Base-by-base conservation (phyloP, 1,140 invertebrate species). In the Cyrtorhinus lividipennis region DNA sequence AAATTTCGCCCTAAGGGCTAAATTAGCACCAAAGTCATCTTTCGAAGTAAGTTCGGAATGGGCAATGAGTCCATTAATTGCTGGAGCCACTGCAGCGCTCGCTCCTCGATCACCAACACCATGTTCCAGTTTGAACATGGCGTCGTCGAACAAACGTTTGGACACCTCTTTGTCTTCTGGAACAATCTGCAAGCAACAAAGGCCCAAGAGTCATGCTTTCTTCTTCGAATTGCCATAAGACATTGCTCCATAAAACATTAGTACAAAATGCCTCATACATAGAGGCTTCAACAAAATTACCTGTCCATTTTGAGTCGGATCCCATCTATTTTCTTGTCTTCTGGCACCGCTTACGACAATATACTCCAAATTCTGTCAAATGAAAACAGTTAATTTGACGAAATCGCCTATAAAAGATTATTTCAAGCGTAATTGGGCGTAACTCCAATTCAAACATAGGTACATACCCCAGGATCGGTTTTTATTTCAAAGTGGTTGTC, bases 401-500 rank as follows among this genome's bases (percentile, higher is more conserved):
- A n/a, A n/a, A n/a, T n/a, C n/a, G n/a, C n/a, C n/a, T n/a, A n/a
- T n/a, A n/a, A n/a, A n/a, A n/a, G n/a, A n/a, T n/a, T n/a, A n/a
- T n/a, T n/a, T n/a, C n/a, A n/a, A n/a, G n/a, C n/a, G n/a, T n/a
- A n/a, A n/a, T n/a, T n/a, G n/a, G n/a, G n/a, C n/a, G n/a, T n/a
- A n/a, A n/a, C n/a, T n/a, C n/a, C n/a, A n/a, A n/a, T n/a, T n/a
- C n/a, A n/a, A n/a, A n/a, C n/a, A n/a, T n/a, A n/a, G n/a, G 3
- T 20, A 78, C 78, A 80, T 83, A 94, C 91, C 58, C 82, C 90
- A 64, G 97, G 97, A 82, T 99, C 96, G 27, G 96, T 99, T 77
- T 97, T 92, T 58, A 99, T 99, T 76, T 95, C 91, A 80, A 97
- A 95, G 76, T 99, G 88, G 76, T 98, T 99, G 71, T 90, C 87